A percentile compares a stretch with the other conserved stretches of the same genome.
phyloP scores from a whole-genome alignment of 2,113 vertebrate species.

The Pelodiscus sinensis region DNA sequence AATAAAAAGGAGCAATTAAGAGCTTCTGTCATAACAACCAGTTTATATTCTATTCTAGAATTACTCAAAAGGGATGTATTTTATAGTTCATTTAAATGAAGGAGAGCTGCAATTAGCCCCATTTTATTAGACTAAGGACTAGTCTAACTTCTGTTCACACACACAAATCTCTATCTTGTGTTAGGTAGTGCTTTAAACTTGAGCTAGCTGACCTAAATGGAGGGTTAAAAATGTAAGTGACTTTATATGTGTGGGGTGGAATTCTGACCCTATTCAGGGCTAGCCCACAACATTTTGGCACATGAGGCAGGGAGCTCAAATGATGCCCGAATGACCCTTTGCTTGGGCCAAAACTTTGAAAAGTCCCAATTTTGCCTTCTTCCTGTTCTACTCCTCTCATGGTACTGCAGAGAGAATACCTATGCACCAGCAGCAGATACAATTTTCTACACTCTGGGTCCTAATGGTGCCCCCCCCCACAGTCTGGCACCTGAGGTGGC shows the following conservation, averaged over 20 bases:
- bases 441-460: too few relatives aligned
- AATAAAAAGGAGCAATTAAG: background rate
- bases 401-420: too few relatives aligned
- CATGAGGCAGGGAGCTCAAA: too few relatives aligned
- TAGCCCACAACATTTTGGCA: too few relatives aligned
- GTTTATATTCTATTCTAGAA: background rate
- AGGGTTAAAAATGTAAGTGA: background rate
- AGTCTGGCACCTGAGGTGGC: too few relatives aligned
- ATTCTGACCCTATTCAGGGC: background rate
- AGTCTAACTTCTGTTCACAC: background rate
- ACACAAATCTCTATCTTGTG: background rate
- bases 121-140: background rate
- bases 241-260: constrained; percentile 11
- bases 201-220: background rate
- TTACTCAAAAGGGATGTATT: background rate
- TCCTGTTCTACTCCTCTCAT: too few relatives aligned
- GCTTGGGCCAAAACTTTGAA: too few relatives aligned
- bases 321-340: too few relatives aligned
- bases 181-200: background rate
- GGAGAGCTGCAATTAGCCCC: background rate
- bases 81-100: background rate
- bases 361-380: too few relatives aligned
- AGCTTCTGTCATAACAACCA: background rate
- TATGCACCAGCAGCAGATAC: too few relatives aligned
- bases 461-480: too few relatives aligned